These are phyloP conservation scores for Sebastes trivittatus DNA, from an alignment of 2,797 vertebrate species.

Conservation along the genomic window DNA sequence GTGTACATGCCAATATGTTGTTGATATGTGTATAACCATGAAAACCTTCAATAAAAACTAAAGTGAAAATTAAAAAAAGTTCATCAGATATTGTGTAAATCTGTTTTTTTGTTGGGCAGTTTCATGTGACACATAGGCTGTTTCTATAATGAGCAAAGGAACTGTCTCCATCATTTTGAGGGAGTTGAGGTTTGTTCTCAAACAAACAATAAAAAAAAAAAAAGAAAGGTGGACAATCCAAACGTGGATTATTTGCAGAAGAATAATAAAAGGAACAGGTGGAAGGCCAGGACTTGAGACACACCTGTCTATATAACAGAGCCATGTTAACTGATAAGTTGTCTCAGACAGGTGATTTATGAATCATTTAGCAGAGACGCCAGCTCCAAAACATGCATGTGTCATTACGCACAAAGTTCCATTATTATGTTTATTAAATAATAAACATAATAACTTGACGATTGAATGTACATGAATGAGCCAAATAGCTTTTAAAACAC, in stretches of 20 bases:
- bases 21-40: too few relatives aligned
- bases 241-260: conserved; percentile 70
- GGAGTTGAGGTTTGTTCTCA: conserved; percentile 68
- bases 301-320: conserved; percentile 77
- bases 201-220: conserved; percentile 81
- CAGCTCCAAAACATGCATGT: conserved; percentile 4
- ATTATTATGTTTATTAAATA: neutral
- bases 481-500: too few relatives aligned
- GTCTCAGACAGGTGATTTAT: conserved; percentile 55
- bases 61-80: too few relatives aligned
- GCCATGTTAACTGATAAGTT: conserved; percentile 72
- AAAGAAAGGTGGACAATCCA: conserved; percentile 64
- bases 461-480: too few relatives aligned
- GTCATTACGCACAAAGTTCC: neutral
- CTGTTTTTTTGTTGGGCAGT: neutral
- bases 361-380: conserved; percentile 62
- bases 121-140: rapidly evolving
- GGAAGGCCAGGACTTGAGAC: conserved; percentile 71
- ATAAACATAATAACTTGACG: too few relatives aligned
- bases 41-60: too few relatives aligned
- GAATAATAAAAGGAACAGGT: conserved; percentile 86
- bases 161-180: conserved; percentile 7
- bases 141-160: conserved; percentile 36
- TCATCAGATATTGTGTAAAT: neutral
- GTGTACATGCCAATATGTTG: too few relatives aligned